phyloP scores from a whole-genome alignment of 2,797 vertebrate genomes.

The Anabas testudineus region DNA sequence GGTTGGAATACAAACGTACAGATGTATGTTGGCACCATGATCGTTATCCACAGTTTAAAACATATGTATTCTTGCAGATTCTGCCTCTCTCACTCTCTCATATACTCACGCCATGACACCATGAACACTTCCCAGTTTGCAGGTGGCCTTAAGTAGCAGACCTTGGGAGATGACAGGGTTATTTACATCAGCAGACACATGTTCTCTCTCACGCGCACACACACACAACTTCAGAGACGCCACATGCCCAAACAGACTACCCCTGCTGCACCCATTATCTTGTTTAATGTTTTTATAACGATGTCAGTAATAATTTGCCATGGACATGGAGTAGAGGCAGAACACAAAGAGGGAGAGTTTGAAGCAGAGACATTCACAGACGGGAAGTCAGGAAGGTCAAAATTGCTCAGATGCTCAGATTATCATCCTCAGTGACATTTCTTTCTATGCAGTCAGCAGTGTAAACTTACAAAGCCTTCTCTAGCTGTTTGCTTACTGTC shows the following conservation, averaged over 20 bases:
- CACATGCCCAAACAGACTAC: constrained; percentile 39
- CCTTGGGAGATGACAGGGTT: constrained; percentile 57
- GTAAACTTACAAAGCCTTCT: constrained; percentile 15
- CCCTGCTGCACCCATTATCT: constrained; percentile 26
- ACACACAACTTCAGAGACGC: constrained; percentile 18
- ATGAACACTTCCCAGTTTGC: constrained; percentile 57
- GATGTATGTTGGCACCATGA: constrained; percentile 15
- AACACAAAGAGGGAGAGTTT: not conserved
- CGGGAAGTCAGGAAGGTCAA: not conserved
- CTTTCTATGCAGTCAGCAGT: constrained; percentile 2
- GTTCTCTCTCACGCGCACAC: not conserved
- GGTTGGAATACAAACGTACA: constrained; percentile 3
- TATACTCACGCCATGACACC: constrained; percentile 35
- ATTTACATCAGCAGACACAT: constrained; percentile 59
- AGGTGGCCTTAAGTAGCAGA: constrained; percentile 55
- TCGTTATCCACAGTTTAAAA: constrained; percentile 21
- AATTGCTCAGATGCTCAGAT: constrained; percentile 3
- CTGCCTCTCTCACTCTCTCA: not conserved
- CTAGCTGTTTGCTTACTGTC: constrained; percentile 38
- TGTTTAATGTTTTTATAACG: constrained; percentile 48
- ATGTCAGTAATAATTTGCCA: constrained; percentile 20
- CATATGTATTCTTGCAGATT: constrained; percentile 19
- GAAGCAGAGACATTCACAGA: constrained; percentile 5
- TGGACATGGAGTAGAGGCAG: not conserved
- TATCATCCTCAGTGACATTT: not conserved